Evolutionary conservation across 1,140 invertebrate species (phyloP).

Genomic region (Penaeus indicus): DNA sequence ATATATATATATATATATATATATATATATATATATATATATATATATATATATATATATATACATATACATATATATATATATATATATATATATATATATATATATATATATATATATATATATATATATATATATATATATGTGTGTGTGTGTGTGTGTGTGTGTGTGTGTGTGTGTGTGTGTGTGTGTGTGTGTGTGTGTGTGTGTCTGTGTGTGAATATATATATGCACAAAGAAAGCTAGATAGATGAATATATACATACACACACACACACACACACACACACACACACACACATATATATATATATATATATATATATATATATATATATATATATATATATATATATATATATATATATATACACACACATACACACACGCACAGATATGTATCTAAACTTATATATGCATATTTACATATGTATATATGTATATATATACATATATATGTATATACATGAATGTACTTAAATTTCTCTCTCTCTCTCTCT

Average conservation of each 20-base stretch:
- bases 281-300: slow-evolving; percentile 13
- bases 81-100: background rate
- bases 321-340: slow-evolving; percentile 8
- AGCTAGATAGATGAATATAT: background rate
- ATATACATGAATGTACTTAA: background rate
- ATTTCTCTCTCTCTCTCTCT: too few relatives aligned
- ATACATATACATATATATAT: slow-evolving; percentile 21
- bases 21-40: too few relatives aligned
- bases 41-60: slow-evolving; percentile 14
- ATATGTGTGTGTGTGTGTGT: slow-evolving; percentile 64
- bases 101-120: slow-evolving; percentile 15
- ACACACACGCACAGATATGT: slow-evolving; percentile 3
- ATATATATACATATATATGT: slow-evolving; percentile 18
- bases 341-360: slow-evolving; percentile 27
- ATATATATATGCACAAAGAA: background rate
- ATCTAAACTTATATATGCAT: slow-evolving; percentile 22
- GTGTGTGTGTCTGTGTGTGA: background rate
- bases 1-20: too few relatives aligned
- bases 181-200: slow-evolving; percentile 55
- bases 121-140: slow-evolving; percentile 40
- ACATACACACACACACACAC: slow-evolving; percentile 5
- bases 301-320: background rate
- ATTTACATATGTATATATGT: background rate
- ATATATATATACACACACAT: slow-evolving; percentile 1
- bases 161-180: slow-evolving; percentile 68